Evolutionary conservation across 1,140 invertebrate genomes (phyloP).

Genomic region (Lordiphosa mommai): DNA sequence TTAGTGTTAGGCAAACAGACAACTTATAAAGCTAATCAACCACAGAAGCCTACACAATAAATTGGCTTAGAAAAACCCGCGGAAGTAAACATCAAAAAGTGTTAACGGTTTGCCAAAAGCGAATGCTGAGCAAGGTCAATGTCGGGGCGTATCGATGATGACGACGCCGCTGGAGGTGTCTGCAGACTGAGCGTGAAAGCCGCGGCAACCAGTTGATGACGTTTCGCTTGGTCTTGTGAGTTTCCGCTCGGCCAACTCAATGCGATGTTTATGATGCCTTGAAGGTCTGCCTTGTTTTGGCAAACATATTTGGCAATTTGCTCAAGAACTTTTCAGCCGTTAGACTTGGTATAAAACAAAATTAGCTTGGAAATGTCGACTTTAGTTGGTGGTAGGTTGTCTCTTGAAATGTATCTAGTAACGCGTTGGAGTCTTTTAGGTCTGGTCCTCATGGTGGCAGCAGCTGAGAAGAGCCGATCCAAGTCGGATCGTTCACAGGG

Average conservation of each 20-base stretch:
- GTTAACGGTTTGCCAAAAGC: conserved; percentile 64
- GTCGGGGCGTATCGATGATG: conserved; percentile 15
- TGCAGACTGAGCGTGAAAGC: conserved; percentile 26
- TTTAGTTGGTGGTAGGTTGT: conserved; percentile 37
- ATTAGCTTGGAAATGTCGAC: conserved; percentile 12
- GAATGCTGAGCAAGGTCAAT: conserved; percentile 24
- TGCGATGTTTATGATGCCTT: conserved; percentile 9
- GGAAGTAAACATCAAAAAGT: conserved; percentile 33
- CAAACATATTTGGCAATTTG: conserved; percentile 50
- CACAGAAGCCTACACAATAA: neutral
- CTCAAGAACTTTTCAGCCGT: conserved; percentile 40
- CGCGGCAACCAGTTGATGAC: conserved; percentile 38
- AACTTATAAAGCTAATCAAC: no score
- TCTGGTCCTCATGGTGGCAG: conserved; percentile 3
- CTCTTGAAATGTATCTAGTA: conserved; percentile 32
- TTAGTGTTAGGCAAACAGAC: no score
- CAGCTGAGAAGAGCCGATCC: conserved; percentile 18
- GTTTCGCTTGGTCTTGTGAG: conserved; percentile 16
- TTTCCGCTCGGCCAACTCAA: conserved; percentile 36
- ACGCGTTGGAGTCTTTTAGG: conserved; percentile 32
- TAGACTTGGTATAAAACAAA: conserved; percentile 49
- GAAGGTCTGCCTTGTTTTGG: conserved; percentile 55
- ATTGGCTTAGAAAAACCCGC: neutral
- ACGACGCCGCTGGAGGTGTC: conserved; percentile 7
- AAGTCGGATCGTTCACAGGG: conserved; percentile 29